Evolutionary conservation across 2,888 invertebrate genomes (phyloP), one percentile per base, ranked within the genome.

Genomic region (Rhingia campestris): DNA sequence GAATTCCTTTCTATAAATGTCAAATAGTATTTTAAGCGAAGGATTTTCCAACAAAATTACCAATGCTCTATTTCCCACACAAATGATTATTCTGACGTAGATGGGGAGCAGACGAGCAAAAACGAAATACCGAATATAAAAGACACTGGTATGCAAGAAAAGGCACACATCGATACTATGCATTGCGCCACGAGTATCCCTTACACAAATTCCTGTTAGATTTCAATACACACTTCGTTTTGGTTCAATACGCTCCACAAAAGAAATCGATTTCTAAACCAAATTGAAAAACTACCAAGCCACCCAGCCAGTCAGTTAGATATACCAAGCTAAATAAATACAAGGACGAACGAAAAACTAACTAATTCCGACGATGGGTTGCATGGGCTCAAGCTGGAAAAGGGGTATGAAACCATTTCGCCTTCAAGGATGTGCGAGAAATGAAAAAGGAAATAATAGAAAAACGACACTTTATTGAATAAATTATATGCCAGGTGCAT

Each of bases 401-500:
- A 7, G 22, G 4, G 4, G 47, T 32, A 58, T 2, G 49, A 59
- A 64, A 72, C 61, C 59, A 63, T 49, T 41, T 73, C 64, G 51
- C 4, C 63, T 59, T 70, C 75, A 61, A 82, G 47, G 54, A 72
- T 72, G 37, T 43, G 4, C 59, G 33, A 32, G 41, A 43, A 22
- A 22, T 22, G 2, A 22, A 35, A 12, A 72, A 53, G 41, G 54
- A 22, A 22, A 22, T 22, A 22, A 22, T 22, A 72, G 67, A 63
- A 72, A 77, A 72, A 66, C 77, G 61, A 82, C 54, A 77, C 56
- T 75, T 72, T 81, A 54, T 77, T 76, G 81, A 72, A 82, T 77
- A 73, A 82, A 82, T 82, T 72, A 77, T 82, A 43, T 73, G 72
- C 67, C 77, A 82, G 77, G 61, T 82, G 81, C 72, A 70, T 54